Evolutionary conservation across 2,797 vertebrate genomes (phyloP).

Genomic region (Rachycentron canadum): DNA sequence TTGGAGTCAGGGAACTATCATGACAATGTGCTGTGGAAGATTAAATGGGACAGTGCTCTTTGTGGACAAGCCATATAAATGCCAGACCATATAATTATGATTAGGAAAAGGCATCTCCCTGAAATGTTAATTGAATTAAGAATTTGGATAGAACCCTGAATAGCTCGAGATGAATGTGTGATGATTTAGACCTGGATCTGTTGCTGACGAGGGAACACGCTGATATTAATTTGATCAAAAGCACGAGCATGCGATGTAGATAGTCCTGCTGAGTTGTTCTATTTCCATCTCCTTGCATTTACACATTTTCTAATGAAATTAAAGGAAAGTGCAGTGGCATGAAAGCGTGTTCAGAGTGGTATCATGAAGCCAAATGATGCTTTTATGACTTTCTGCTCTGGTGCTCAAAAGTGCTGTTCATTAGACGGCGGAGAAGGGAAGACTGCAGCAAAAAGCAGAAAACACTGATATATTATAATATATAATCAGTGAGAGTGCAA

Average conservation of each 20-base stretch:
- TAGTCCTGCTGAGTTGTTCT: constrained; percentile 39
- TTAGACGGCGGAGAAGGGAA: constrained; percentile 39
- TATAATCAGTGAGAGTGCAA: constrained; percentile 40
- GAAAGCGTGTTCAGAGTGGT: constrained; percentile 60
- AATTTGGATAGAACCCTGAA: constrained; percentile 49
- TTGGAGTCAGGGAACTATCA: constrained; percentile 46
- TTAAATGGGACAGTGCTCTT: constrained; percentile 61
- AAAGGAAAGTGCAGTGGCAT: constrained; percentile 45
- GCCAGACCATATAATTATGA: constrained; percentile 68
- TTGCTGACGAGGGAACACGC: constrained; percentile 15
- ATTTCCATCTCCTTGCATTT: constrained; percentile 38
- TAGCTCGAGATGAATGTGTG: constrained; percentile 37
- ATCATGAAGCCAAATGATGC: constrained; percentile 60
- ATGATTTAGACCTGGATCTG: constrained; percentile 40
- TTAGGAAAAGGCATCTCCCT: constrained; percentile 40
- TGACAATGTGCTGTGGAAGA: constrained; percentile 40
- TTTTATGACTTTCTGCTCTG: constrained; percentile 64
- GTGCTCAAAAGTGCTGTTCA: constrained; percentile 51
- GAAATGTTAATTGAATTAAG: constrained; percentile 75
- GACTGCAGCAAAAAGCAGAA: constrained; percentile 30
- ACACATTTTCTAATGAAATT: constrained; percentile 56
- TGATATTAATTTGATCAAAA: constrained; percentile 68
- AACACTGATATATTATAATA: constrained; percentile 26
- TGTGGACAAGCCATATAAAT: constrained; percentile 63
- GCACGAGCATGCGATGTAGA: constrained; percentile 40